Evolutionary conservation across 2,888 invertebrate genomes (phyloP).

Genomic region (Julus scanicus): DNA sequence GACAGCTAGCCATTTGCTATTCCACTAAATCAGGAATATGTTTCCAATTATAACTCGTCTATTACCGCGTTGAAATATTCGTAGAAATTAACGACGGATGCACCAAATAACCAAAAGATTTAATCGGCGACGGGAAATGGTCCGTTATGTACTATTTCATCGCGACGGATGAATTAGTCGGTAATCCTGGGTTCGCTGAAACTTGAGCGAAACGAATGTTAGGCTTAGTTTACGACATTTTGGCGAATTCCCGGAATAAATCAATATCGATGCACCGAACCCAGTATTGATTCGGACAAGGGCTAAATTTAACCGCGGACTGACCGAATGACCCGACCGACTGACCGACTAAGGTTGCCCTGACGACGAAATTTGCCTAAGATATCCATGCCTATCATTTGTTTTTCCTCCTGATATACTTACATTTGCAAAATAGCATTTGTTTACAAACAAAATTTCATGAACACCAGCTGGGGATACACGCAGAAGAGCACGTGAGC

Average conservation of each 20-base stretch:
- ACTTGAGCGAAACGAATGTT: not conserved
- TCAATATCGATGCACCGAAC: not conserved
- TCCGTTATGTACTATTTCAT: not conserved
- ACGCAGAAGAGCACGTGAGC: too few relatives aligned
- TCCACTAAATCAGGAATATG: too few relatives aligned
- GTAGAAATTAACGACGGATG: not conserved
- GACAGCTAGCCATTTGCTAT: not conserved
- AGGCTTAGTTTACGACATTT: not conserved
- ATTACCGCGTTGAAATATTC: not conserved
- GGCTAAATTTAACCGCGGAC: not conserved
- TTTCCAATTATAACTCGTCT: not conserved
- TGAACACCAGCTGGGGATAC: too few relatives aligned
- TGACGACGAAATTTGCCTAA: not conserved
- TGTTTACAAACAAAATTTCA: too few relatives aligned
- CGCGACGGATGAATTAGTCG: not conserved
- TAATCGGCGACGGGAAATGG: not conserved
- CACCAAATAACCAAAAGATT: not conserved
- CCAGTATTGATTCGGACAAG: not conserved
- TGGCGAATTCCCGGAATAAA: not conserved
- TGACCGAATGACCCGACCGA: slow-evolving; percentile 8
- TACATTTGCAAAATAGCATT: too few relatives aligned
- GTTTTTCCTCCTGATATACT: too few relatives aligned
- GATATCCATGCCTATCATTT: not conserved
- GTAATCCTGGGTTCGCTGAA: not conserved
- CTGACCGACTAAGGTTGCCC: not conserved